These are phyloP conservation scores for Tyrophagus putrescentiae DNA, from an alignment of 1,140 invertebrate genomes.

Conservation along the genomic window DNA sequence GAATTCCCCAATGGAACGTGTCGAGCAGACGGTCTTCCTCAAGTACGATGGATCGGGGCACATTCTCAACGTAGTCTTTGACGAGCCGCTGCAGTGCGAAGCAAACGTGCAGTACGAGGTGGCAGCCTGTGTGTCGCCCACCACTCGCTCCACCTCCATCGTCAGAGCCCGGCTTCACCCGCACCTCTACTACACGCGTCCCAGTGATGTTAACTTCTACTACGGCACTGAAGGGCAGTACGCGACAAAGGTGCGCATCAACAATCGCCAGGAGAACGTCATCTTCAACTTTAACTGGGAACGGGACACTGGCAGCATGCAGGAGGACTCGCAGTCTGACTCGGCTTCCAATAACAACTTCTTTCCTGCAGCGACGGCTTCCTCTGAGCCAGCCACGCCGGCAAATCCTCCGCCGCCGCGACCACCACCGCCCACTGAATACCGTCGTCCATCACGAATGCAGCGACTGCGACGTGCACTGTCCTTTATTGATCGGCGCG, in stretches of 20 bases:
- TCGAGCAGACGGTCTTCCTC: background rate
- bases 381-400: conserved; percentile 9
- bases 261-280: conserved; percentile 10
- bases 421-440: conserved; percentile 17
- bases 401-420: conserved; percentile 12
- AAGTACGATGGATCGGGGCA: conserved; percentile 2
- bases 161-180: background rate
- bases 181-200: conserved; percentile 7
- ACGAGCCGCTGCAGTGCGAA: conserved; percentile 12
- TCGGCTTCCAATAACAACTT: background rate
- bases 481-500: conserved; percentile 3
- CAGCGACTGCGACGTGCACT: conserved; percentile 16
- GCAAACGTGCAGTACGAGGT: conserved; percentile 12
- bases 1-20: conserved; percentile 2
- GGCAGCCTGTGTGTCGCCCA: background rate
- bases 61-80: conserved; percentile 7
- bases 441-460: conserved; percentile 14
- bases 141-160: background rate
- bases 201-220: conserved; percentile 16
- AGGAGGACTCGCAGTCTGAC: conserved; percentile 8
- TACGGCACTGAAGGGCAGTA: conserved; percentile 16
- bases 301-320: background rate
- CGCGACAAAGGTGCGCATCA: conserved; percentile 7
- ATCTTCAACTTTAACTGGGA: conserved; percentile 18
- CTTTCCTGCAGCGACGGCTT: background rate